A percentile compares a stretch with the other conserved stretches of the same genome.
phyloP scores from a whole-genome alignment of 1,140 invertebrate genomes.

The Drosophila watanabei region DNA sequence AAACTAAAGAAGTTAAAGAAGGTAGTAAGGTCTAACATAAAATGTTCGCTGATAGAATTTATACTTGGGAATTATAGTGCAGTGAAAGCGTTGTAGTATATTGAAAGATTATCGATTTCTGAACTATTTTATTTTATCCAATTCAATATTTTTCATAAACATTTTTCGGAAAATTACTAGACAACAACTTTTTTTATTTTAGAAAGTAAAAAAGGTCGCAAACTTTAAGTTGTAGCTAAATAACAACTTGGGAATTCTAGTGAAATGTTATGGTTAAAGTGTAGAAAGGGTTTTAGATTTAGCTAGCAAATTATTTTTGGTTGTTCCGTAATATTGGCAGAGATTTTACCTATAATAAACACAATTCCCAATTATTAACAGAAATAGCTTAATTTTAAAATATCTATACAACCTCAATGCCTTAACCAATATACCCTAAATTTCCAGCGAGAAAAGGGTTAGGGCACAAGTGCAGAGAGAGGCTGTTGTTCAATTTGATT shows the following conservation, averaged over 20 bases:
- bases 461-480: slow-evolving; percentile 26
- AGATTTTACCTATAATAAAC: not conserved
- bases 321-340: too few species aligned
- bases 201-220: too few species aligned
- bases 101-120: not conserved
- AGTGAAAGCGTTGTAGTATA: too few species aligned
- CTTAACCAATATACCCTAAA: slow-evolving; percentile 8
- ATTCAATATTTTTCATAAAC: too few species aligned
- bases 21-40: not conserved
- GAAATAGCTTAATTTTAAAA: not conserved
- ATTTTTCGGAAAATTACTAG: too few species aligned
- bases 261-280: too few species aligned
- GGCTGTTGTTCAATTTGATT: slow-evolving; percentile 68
- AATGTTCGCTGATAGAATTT: not conserved
- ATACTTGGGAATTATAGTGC: not conserved
- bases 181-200: too few species aligned
- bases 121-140: not conserved
- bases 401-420: not conserved
- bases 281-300: too few species aligned
- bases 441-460: slow-evolving; percentile 14
- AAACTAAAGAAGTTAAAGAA: too few species aligned
- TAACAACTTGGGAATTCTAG: too few species aligned
- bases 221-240: too few species aligned
- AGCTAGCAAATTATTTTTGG: too few species aligned
- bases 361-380: not conserved